Evolutionary conservation across 1,140 invertebrate species (phyloP), one percentile per base, ranked within the genome.

Genomic region (Leptinotarsa texana): DNA sequence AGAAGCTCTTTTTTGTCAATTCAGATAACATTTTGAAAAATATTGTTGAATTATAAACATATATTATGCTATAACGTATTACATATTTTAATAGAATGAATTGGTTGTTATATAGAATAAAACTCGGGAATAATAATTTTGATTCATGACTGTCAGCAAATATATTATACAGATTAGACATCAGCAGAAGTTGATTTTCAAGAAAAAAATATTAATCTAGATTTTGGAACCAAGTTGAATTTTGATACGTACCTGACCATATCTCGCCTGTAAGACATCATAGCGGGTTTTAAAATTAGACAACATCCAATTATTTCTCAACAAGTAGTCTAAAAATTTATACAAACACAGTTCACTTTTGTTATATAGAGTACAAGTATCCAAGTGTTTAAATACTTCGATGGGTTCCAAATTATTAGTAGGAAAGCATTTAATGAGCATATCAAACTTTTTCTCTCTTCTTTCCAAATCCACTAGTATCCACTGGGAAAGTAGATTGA

Each of bases 311-410:
- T 86, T 86, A 80, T 89, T 89, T 74, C 89, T 88, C 74, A 87
- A 85, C 72, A 92, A 83, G 75, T 86, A 87, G 76, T 90, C 86
- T 24, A 92, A 82, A 72, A 92, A 82, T 74, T 89, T 86, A 81
- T 88, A 91, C 69, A 85, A 83, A 78, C 86, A 89, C 48, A 85
- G 78, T 79, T 89, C 87, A 76, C 87, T 89, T 63, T 86, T 86
- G 22, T 79, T 81, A 78, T 86, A 89, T 21, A 91, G 81, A 17
- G 85, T 83, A 70, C 88, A 87, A 47, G 83, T 85, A 75, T 90
- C 89, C 48, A 89, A 81, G 78, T 87, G 86, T 69, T 86, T 86
- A 42, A 87, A 85, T 69, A 89, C 84, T 69, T 84, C 81, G 69
- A 81, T 79, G 17, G 84, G 83, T 76, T 88, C 86, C 77, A 88